These are phyloP conservation scores for Eudemis profundana DNA, from an alignment of 2,888 invertebrate genomes.

Conservation along the genomic window DNA sequence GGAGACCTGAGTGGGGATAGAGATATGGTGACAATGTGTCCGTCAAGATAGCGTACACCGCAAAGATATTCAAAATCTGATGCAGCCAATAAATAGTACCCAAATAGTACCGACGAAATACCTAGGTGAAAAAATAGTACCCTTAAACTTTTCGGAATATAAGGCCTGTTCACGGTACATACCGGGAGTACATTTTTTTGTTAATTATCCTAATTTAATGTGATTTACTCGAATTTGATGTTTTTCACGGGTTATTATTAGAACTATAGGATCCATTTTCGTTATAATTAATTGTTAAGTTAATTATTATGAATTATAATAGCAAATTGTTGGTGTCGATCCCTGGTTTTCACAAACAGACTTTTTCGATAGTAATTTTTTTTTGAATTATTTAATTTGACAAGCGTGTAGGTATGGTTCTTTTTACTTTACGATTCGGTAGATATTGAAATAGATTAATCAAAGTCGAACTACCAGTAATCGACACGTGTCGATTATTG, in stretches of 20 bases:
- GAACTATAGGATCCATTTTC: conserved; percentile 26
- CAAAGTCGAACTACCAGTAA: conserved; percentile 37
- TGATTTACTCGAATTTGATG: conserved; percentile 27
- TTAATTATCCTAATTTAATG: conserved; percentile 22
- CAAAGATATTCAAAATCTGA: too few species aligned
- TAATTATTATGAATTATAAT: too few species aligned
- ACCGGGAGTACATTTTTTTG: conserved; percentile 36
- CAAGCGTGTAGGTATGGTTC: conserved; percentile 38
- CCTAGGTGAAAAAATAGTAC: too few species aligned
- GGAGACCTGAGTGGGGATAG: conserved; percentile 9
- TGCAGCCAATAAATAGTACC: too few species aligned
- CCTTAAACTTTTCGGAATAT: too few species aligned
- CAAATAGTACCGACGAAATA: too few species aligned
- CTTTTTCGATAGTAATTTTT: conserved; percentile 39
- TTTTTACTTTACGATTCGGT: conserved; percentile 14
- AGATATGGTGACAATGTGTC: conserved; percentile 32
- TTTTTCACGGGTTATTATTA: conserved; percentile 35
- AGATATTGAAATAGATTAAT: conserved; percentile 30
- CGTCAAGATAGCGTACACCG: too few species aligned
- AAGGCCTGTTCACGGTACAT: too few species aligned
- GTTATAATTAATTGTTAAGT: neutral
- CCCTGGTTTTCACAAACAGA: conserved; percentile 34
- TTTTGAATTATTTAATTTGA: conserved; percentile 26
- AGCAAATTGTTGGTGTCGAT: conserved; percentile 10
- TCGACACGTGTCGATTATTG: conserved; percentile 8